phyloP scores from a whole-genome alignment of 2,888 invertebrate species.

The Rhopalosiphum nymphaeae region DNA sequence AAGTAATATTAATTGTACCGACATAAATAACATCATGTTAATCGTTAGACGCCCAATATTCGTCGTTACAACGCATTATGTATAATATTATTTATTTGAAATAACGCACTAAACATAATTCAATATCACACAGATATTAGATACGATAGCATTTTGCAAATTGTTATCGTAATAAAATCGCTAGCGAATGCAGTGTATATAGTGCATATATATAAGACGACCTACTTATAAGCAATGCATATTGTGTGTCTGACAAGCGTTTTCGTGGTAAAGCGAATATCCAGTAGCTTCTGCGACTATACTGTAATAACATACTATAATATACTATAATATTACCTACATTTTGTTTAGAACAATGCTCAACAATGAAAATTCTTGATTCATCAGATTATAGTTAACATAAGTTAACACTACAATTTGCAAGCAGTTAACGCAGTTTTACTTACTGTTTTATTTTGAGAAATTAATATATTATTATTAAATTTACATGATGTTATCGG shows the following conservation, averaged over 20 bases:
- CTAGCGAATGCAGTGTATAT: background rate
- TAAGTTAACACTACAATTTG: background rate
- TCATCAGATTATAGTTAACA: background rate
- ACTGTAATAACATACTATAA: background rate
- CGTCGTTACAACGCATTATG: background rate
- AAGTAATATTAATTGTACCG: background rate
- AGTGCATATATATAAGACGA: background rate
- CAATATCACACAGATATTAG: background rate
- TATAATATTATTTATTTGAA: background rate
- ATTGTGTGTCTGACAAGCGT: background rate
- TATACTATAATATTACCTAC: background rate
- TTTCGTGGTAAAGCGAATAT: background rate
- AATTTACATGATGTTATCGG: conserved; percentile 26
- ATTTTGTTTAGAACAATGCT: background rate
- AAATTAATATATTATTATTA: conserved; percentile 11
- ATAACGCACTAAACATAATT: background rate
- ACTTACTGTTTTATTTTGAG: background rate
- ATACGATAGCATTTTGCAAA: background rate
- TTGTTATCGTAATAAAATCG: background rate
- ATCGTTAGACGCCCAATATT: background rate
- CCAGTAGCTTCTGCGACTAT: background rate
- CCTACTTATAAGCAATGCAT: background rate
- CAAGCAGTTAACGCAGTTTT: background rate
- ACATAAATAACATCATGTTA: background rate
- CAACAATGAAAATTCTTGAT: background rate